Evolutionary conservation across 2,888 invertebrate genomes (phyloP).

Genomic region (Dolomedes plantarius): DNA sequence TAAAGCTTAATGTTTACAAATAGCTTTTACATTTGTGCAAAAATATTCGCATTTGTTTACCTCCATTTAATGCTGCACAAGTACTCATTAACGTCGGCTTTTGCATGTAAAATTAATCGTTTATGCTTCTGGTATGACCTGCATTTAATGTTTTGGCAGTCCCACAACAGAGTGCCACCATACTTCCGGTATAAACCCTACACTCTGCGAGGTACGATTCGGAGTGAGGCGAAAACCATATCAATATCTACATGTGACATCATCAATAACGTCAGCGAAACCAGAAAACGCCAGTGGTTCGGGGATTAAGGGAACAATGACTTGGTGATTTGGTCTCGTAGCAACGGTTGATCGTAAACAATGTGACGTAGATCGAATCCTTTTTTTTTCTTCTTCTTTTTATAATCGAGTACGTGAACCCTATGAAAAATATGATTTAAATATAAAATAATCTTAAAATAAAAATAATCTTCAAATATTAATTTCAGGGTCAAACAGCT

Average conservation of each 20-base stretch:
- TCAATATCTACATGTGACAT: neutral
- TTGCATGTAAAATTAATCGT: too few relatives aligned
- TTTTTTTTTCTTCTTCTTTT: too few relatives aligned
- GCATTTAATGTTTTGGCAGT: neutral
- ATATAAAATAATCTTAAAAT: too few relatives aligned
- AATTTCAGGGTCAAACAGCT: neutral
- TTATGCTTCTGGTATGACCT: too few relatives aligned
- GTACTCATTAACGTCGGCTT: too few relatives aligned
- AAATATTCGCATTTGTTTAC: too few relatives aligned
- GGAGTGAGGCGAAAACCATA: neutral
- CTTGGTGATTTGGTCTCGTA: conserved; percentile 27
- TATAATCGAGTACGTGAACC: too few relatives aligned
- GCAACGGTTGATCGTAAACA: conserved; percentile 34
- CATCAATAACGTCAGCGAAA: neutral
- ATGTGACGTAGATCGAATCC: neutral
- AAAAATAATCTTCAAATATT: neutral
- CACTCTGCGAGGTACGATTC: too few relatives aligned
- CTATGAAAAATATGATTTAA: too few relatives aligned
- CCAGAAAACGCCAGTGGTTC: neutral
- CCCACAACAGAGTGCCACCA: neutral
- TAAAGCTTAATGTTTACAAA: too few relatives aligned
- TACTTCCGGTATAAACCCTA: neutral
- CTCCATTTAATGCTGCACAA: too few relatives aligned
- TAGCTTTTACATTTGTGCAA: too few relatives aligned
- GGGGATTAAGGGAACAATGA: conserved; percentile 15